phyloP scores from a whole-genome alignment of 2,113 vertebrate species.

The Rhombomys opimus region DNA sequence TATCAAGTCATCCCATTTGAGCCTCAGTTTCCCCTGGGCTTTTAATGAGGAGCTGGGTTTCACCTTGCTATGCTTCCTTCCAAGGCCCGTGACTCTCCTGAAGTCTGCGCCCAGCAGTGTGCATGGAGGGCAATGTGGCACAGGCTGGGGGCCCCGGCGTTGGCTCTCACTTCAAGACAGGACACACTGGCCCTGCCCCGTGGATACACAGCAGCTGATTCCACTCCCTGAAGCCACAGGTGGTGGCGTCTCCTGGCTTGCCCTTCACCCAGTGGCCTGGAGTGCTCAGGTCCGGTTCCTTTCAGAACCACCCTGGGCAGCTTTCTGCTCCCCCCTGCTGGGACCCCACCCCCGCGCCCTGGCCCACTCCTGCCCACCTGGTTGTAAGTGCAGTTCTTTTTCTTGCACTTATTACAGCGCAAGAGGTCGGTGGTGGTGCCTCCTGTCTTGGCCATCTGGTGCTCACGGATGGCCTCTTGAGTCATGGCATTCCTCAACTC shows the following conservation, averaged over 20 bases:
- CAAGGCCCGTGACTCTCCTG: not conserved
- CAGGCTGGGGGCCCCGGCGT: not conserved
- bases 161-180: not conserved
- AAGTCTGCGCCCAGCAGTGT: not conserved
- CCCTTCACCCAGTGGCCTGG: not conserved
- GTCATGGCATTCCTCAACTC: conserved; percentile 95
- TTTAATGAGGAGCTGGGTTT: not conserved
- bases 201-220: not conserved
- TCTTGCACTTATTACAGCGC: conserved; percentile 97
- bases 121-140: not conserved
- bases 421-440: conserved; percentile 96
- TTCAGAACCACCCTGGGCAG: not conserved
- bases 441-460: conserved; percentile 98
- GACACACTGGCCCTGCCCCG: not conserved
- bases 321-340: not conserved
- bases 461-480: conserved; percentile 97
- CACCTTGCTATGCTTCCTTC: not conserved
- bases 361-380: conserved; percentile 82
- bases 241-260: not conserved
- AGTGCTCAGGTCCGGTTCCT: not conserved
- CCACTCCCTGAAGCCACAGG: not conserved
- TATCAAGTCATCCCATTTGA: not conserved
- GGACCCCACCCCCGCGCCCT: not conserved
- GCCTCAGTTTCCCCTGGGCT: not conserved
- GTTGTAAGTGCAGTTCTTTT: conserved; percentile 98